A percentile compares a stretch with the other conserved stretches of the same genome.
Conservation (phyloP, 2,888 invertebrate genomes). For the Nemoura dubitans region DNA sequence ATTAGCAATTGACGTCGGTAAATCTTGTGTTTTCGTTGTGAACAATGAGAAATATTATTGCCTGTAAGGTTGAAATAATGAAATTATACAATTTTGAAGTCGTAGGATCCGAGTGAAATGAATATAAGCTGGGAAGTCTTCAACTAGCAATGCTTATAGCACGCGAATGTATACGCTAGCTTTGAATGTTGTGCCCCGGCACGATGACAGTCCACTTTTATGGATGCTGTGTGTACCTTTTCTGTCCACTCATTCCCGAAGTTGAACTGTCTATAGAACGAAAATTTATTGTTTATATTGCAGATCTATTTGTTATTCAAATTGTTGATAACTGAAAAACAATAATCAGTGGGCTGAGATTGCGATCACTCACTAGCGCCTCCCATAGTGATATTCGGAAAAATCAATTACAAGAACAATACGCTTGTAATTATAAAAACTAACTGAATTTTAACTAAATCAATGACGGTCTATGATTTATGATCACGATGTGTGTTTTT, state of each 20-base stretch:
- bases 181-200: no score
- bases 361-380: constrained; percentile 24
- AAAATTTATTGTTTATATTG: background rate
- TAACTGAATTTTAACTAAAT: constrained; percentile 35
- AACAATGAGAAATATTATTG: constrained; percentile 12
- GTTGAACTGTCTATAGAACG: background rate
- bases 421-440: constrained; percentile 40
- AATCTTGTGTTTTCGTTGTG: background rate
- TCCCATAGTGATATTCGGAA: constrained; percentile 20
- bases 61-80: background rate
- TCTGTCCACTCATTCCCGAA: background rate
- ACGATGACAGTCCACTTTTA: no score
- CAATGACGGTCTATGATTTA: background rate
- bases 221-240: background rate
- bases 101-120: background rate
- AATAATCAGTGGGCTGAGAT: background rate
- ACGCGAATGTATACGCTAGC: no score
- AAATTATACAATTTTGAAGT: background rate
- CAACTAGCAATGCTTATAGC: background rate
- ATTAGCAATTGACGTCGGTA: background rate
- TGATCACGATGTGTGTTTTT: constrained; percentile 9
- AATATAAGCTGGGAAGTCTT: background rate
- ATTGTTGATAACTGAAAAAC: background rate
- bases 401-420: constrained; percentile 40
- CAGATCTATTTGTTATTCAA: constrained; percentile 14